Evolutionary conservation across 2,113 vertebrate species (phyloP).

Genomic region (Malaclemys terrapin): DNA sequence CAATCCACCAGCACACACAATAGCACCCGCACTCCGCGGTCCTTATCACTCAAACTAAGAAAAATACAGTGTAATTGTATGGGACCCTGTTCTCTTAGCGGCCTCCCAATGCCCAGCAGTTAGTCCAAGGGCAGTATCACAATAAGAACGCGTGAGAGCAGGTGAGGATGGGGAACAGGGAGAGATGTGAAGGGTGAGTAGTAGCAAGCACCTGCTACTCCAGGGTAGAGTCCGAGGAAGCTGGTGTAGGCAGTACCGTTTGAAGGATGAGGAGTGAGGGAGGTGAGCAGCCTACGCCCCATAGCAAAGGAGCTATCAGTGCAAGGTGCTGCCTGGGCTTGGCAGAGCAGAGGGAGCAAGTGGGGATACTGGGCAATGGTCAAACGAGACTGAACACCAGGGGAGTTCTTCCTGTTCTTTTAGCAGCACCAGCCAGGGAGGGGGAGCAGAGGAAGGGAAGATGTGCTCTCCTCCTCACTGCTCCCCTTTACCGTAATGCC

Average conservation of each 20-base stretch:
- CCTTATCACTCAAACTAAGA: accelerated
- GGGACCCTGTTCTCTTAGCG: accelerated
- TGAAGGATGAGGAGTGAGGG: not conserved
- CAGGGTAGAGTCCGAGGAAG: not conserved
- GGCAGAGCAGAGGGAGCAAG: not conserved
- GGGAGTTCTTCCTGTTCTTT: not conserved
- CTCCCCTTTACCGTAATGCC: not conserved
- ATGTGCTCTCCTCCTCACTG: not conserved
- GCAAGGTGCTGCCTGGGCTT: not conserved
- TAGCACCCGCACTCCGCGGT: accelerated
- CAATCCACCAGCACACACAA: not conserved
- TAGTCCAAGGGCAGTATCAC: not conserved
- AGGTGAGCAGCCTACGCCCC: not conserved
- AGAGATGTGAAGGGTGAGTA: not conserved
- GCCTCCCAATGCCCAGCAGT: accelerated
- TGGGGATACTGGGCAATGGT: not conserved
- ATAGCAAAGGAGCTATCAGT: accelerated
- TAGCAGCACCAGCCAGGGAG: not conserved
- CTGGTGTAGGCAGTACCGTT: not conserved
- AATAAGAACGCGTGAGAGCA: accelerated
- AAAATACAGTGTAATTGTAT: not conserved
- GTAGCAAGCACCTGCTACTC: not conserved
- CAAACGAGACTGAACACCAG: not conserved
- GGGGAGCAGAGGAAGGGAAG: not conserved
- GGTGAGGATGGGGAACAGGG: not conserved